phyloP scores from a whole-genome alignment of 1,140 invertebrate genomes.

The Cydia pomonella region DNA sequence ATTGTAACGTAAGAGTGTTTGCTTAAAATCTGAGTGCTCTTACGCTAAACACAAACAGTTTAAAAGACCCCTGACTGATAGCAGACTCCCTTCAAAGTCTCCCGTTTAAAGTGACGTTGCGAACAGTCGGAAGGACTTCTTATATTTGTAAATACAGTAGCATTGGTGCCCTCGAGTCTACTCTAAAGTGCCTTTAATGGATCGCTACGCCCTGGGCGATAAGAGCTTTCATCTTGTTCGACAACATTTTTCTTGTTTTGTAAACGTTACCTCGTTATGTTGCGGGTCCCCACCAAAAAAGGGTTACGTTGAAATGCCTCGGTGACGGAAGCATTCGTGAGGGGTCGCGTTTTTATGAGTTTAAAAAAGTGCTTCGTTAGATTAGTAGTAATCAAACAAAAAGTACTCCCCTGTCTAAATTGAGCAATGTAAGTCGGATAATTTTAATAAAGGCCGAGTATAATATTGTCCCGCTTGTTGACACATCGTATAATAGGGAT shows the following conservation, averaged over 20 bases:
- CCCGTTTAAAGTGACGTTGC: constrained; percentile 33
- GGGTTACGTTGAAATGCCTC: constrained; percentile 33
- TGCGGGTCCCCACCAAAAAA: constrained; percentile 53
- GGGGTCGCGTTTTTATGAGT: background rate
- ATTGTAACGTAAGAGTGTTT: constrained; percentile 55
- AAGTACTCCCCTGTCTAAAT: background rate
- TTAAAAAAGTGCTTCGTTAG: constrained; percentile 15
- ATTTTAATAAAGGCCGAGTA: constrained; percentile 32
- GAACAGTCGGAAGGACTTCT: constrained; percentile 44
- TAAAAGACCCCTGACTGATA: constrained; percentile 47
- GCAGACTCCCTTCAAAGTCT: constrained; percentile 30
- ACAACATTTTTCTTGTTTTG: constrained; percentile 70
- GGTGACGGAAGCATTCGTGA: constrained; percentile 6
- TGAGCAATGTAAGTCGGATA: constrained; percentile 18
- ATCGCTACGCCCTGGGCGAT: constrained; percentile 60
- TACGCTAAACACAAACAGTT: constrained; percentile 43
- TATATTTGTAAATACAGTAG: constrained; percentile 55
- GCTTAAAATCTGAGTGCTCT: constrained; percentile 53
- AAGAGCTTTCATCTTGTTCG: constrained; percentile 71
- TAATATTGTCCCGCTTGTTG: constrained; percentile 41
- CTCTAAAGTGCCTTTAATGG: constrained; percentile 75
- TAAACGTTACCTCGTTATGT: constrained; percentile 70
- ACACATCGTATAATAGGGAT: constrained; percentile 38
- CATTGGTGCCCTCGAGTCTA: constrained; percentile 62
- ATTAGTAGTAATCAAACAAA: no score